Conservation (phyloP, 2,888 invertebrate species). For the Hemithea aestivaria region DNA sequence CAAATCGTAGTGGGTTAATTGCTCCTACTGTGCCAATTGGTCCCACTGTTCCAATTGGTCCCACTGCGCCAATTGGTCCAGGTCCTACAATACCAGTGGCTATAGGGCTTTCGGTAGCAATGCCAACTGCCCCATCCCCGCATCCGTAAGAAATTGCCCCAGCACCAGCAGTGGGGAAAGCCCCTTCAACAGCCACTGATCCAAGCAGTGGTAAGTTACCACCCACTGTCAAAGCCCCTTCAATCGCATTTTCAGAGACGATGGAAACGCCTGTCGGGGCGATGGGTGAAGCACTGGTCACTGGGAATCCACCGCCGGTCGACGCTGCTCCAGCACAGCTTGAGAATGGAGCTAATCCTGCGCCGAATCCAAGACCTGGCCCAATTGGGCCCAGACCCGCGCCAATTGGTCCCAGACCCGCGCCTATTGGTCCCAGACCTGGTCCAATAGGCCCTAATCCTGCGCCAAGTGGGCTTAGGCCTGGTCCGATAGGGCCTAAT, state of each 20-base stretch:
- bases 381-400: not conserved
- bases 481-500: no score
- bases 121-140: conserved; percentile 29
- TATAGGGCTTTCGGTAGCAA: conserved; percentile 15
- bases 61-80: not conserved
- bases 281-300: conserved; percentile 32
- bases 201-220: conserved; percentile 44
- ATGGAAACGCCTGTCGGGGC: conserved; percentile 40
- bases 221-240: conserved; percentile 33
- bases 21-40: not conserved
- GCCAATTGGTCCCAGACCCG: conserved; percentile 1
- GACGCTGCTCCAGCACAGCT: conserved; percentile 16
- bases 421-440: not conserved
- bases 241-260: conserved; percentile 43
- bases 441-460: no score
- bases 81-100: conserved; percentile 17
- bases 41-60: not conserved
- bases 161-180: conserved; percentile 33
- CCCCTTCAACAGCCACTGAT: conserved; percentile 38
- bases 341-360: no score
- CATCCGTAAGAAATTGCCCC: conserved; percentile 36
- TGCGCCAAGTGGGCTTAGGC: no score
- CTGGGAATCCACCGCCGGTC: conserved; percentile 31
- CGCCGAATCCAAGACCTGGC: no score
- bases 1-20: no score